Evolutionary conservation across 2,888 invertebrate genomes (phyloP), one percentile per base, ranked within the genome.

Genomic region (Stenolophus ochropezus): DNA sequence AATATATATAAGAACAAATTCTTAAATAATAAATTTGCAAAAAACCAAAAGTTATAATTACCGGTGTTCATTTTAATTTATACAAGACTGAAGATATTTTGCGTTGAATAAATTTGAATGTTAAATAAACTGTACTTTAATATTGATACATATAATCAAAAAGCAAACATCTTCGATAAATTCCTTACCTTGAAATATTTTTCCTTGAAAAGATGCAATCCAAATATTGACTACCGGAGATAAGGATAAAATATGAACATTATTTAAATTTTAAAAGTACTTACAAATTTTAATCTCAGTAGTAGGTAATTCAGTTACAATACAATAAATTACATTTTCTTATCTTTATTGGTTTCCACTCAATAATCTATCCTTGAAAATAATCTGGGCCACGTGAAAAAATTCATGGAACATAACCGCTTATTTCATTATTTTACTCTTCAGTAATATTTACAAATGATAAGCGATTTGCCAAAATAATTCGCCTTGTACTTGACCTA

Each of bases 401-500:
- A 75, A 75, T 53, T 75, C 51, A 14, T 21, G 21, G 49, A 73
- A 73, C n/a, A 23, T 51, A 21, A 42, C 18, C 71, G 20, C 42
- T 0, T 21, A 69, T 42, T 27, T 3, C 27, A n/a, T n/a, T 27
- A 16, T 47, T 49, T 49, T 1, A n/a, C 49, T 49, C 49, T 49
- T 49, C 65, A 69, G 33, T 4, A 65, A 11, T 47, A 23, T 73
- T 49, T 73, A 49, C 69, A 69, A 18, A 69, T 25, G 33, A 42
- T 69, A 8, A 69, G 16, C 11, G 11, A 47, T 0, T 73, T 69
- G 20, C 49, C 47, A 73, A 73, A n/a, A 73, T 47, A 73, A 73
- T 73, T 73, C 14, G 33, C 77, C 77, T 77, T 77, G 77, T 77
- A 77, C 77, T 77, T 77, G 77, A 65, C 77, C 77, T n/a, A 58